Evolutionary conservation across 2,888 invertebrate genomes (phyloP).

Genomic region (Dastarcus helophoroides): DNA sequence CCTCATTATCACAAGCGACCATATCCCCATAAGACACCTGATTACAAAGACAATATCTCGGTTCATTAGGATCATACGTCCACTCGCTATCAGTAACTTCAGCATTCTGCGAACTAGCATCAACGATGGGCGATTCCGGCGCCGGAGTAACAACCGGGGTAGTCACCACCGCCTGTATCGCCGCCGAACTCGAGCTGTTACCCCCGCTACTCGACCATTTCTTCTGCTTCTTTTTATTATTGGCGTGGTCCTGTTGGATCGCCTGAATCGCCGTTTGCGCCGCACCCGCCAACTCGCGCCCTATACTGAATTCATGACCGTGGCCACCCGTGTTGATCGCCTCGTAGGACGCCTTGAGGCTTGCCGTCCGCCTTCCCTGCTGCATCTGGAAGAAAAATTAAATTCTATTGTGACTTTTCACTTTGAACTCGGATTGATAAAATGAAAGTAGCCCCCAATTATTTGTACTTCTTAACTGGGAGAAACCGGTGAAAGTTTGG

Average conservation of each 20-base stretch:
- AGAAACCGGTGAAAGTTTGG: no score
- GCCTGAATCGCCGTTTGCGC: slow-evolving; percentile 63
- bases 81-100: slow-evolving; percentile 67
- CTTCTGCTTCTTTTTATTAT: slow-evolving; percentile 49
- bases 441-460: no score
- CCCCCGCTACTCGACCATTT: slow-evolving; percentile 26
- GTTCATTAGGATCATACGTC: slow-evolving; percentile 94
- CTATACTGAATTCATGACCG: slow-evolving; percentile 55
- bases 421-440: no score
- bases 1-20: slow-evolving; percentile 98
- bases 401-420: no score
- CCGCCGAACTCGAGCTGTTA: slow-evolving; percentile 36
- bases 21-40: slow-evolving; percentile 97
- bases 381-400: slow-evolving; percentile 55
- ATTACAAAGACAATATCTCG: slow-evolving; percentile 91
- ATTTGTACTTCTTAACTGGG: no score
- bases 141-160: slow-evolving; percentile 23
- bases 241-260: slow-evolving; percentile 46
- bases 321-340: slow-evolving; percentile 60
- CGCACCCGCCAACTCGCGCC: slow-evolving; percentile 58
- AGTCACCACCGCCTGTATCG: slow-evolving; percentile 16
- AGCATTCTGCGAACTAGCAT: slow-evolving; percentile 38
- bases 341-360: slow-evolving; percentile 90
- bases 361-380: slow-evolving; percentile 85
- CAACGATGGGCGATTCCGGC: slow-evolving; percentile 36